Base-by-base conservation (phyloP, 37 sponge, comb jelly and placozoan genomes). In the Spongilla lacustris region DNA sequence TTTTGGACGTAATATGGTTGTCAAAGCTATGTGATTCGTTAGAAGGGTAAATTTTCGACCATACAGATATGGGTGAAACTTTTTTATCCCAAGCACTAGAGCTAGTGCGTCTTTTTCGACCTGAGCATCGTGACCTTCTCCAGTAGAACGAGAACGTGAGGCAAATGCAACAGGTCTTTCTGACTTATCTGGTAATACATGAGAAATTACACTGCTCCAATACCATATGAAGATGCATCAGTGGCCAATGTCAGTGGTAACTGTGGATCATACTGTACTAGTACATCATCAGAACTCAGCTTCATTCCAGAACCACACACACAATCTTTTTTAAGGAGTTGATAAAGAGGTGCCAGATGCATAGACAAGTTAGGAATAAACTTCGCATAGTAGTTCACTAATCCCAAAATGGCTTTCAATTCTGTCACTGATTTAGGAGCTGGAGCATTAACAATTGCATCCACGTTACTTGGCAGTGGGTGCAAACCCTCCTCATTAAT, bases 41-140 rank as follows among this genome's bases (percentile, higher is more conserved):
- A 70, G 24, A 23, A 88, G 75, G 0, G 33, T 73, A 74, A 93
- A 93, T 2, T 83, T 48, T 26, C 78, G 22, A 28, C 87, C 90
- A 86, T 69, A 93, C 33, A 93, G 76, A 71, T 93, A 93, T 3
- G 6, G 48, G 77, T 93, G 90, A 29, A 89, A 58, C 41, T 71
- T 34, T 28, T 86, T 86, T 0, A 91, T 69, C 19, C 84, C 87
- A 69, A 79, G 87, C 0, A 82, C 75, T 8, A 91, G 13, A 4
- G 46, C 73, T 17, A 91, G 73, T 22, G 87, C 91, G 14, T 91
- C 87, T 34, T 82, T 82, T 28, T 88, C 94, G 0, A 89, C 78
- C 33, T 89, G 94, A 26, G 90, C 68, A 36, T 89, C 89, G 28
- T 84, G 88, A 1, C 67, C 1, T 75, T 88, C 89, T 21, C 38